A percentile compares a stretch with the other conserved stretches of the same genome.
Conservation (phyloP, 2,797 vertebrate genomes). For the Mormyrops boulengeri region DNA sequence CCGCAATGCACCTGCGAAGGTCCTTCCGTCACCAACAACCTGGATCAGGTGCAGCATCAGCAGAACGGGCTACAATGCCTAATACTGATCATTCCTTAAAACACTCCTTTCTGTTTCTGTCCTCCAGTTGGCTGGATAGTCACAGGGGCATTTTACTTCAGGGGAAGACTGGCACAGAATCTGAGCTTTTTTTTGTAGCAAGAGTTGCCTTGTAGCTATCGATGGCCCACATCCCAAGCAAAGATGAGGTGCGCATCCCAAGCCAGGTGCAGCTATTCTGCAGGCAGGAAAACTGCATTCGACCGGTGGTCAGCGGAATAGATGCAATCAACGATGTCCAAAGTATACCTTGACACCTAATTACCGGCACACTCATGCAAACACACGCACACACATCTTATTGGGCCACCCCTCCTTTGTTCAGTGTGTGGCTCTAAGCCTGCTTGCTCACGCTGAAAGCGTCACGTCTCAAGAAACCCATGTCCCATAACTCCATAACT, state of each 20-base stretch:
- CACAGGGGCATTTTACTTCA: not conserved
- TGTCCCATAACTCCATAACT: not conserved
- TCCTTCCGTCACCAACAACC: not conserved
- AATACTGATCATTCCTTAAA: not conserved
- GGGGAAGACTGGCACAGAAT: not conserved
- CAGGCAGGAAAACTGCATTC: not conserved
- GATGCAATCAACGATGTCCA: not conserved
- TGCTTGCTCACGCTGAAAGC: not conserved
- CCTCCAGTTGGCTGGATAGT: not conserved
- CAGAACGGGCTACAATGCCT: not conserved
- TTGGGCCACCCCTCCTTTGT: not conserved
- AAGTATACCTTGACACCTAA: not conserved
- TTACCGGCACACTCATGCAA: not conserved
- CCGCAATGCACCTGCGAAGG: not conserved
- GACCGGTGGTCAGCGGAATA: not conserved
- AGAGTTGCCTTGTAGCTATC: not conserved
- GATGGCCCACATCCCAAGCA: not conserved
- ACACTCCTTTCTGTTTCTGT: not conserved
- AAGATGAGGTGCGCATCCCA: not conserved
- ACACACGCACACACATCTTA: not conserved
- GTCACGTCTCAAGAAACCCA: not conserved
- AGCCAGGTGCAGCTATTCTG: not conserved
- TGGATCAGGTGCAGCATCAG: not conserved
- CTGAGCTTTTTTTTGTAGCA: not conserved
- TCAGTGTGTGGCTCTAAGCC: not conserved